phyloP scores from a whole-genome alignment of 2,113 vertebrate species.

The Sebastes schlegelii region DNA sequence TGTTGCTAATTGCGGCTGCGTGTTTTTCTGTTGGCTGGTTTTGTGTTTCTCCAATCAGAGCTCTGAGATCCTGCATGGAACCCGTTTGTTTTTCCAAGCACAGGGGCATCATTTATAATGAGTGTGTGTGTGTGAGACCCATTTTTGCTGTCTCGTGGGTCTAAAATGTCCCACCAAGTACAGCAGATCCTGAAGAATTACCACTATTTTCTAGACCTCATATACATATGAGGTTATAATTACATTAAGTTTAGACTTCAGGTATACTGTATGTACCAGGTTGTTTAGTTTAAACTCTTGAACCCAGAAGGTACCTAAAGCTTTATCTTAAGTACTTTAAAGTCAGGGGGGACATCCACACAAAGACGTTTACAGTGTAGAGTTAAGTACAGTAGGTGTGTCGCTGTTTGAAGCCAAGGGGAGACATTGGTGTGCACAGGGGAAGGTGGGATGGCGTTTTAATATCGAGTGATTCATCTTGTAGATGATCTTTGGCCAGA shows the following conservation, averaged over 20 bases:
- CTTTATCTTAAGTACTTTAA: not conserved
- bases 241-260: not conserved
- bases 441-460: slow-evolving; percentile 22
- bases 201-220: not conserved
- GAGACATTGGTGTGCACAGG: not conserved
- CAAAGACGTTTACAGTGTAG: not conserved
- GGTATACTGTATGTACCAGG: not conserved
- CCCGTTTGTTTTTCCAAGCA: slow-evolving; percentile 70
- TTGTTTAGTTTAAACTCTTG: not conserved
- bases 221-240: not conserved
- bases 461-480: slow-evolving; percentile 54
- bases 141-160: slow-evolving; percentile 38
- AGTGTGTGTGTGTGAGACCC: slow-evolving; percentile 22
- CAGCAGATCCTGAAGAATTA: slow-evolving; percentile 4
- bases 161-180: slow-evolving; percentile 17
- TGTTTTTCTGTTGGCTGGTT: slow-evolving; percentile 67
- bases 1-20: slow-evolving; percentile 66
- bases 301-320: not conserved
- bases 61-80: slow-evolving; percentile 38
- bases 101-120: slow-evolving; percentile 67
- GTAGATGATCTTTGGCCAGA: slow-evolving; percentile 24
- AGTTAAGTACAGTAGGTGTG: not conserved
- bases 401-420: not conserved
- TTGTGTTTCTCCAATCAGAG: slow-evolving; percentile 79
- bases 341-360: not conserved